Percentiles rank a stretch among this genome's conserved stretches.
phyloP scores from a whole-genome alignment of 2,797 vertebrate genomes.

The Manis crassicaudata region DNA sequence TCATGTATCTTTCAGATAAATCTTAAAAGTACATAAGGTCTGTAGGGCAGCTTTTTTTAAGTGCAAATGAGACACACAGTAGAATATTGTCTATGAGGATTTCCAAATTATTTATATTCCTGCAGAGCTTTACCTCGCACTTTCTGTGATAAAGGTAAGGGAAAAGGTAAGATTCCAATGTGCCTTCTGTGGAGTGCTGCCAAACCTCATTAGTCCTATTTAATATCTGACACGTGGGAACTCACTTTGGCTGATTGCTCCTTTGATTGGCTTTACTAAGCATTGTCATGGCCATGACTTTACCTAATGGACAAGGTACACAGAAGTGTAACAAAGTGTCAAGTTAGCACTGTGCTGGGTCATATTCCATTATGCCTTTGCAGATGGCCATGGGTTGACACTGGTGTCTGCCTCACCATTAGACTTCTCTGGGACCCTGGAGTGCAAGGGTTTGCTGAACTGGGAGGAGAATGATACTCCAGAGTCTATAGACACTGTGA shows the following conservation, averaged over 20 bases:
- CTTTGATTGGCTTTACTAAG: slow-evolving; percentile 84
- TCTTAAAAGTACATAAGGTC: slow-evolving; percentile 91
- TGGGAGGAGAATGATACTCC: slow-evolving; percentile 64
- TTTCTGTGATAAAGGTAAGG: slow-evolving; percentile 84
- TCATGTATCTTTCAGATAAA: slow-evolving; percentile 90
- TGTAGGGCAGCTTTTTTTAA: slow-evolving; percentile 89
- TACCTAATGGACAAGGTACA: slow-evolving; percentile 55
- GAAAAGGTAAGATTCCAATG: slow-evolving; percentile 78
- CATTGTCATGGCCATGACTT: slow-evolving; percentile 70
- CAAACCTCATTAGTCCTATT: slow-evolving; percentile 83
- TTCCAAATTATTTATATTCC: slow-evolving; percentile 91
- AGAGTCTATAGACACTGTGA: slow-evolving; percentile 51
- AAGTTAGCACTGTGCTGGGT: slow-evolving; percentile 28
- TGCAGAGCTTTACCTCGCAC: slow-evolving; percentile 85
- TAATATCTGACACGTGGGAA: slow-evolving; percentile 81
- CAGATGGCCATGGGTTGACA: slow-evolving; percentile 64
- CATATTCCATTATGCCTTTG: slow-evolving; percentile 28
- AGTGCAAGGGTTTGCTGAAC: slow-evolving; percentile 42
- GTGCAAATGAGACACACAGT: slow-evolving; percentile 89
- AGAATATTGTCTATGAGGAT: slow-evolving; percentile 88
- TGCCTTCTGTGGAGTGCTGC: slow-evolving; percentile 78
- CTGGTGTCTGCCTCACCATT: slow-evolving; percentile 59
- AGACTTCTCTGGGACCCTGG: slow-evolving; percentile 39
- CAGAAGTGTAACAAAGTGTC: slow-evolving; percentile 61
- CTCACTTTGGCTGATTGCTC: slow-evolving; percentile 81